These are phyloP conservation scores for Cryptocephalus primarius DNA, from an alignment of 2,888 invertebrate genomes.

Conservation along the genomic window DNA sequence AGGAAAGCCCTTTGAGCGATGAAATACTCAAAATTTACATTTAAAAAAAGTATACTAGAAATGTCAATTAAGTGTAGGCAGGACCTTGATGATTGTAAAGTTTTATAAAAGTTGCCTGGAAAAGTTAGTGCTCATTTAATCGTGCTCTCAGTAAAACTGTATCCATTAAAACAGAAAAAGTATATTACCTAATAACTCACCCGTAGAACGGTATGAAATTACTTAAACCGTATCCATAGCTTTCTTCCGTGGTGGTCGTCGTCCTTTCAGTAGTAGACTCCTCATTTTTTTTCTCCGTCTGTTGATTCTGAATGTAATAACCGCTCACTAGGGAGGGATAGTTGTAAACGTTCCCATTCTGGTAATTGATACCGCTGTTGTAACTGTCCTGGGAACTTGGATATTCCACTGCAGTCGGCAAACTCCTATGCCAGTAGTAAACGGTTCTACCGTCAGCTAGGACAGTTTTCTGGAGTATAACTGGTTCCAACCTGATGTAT, in stretches of 20 bases:
- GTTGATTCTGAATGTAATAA: not conserved
- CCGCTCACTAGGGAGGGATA: not conserved
- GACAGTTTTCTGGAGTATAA: conserved; percentile 33
- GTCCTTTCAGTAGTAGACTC: conserved; percentile 10
- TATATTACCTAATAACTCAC: not conserved
- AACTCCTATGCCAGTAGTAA: conserved; percentile 31
- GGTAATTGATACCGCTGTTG: not conserved
- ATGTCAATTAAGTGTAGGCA: too few species aligned
- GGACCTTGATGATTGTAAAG: too few species aligned
- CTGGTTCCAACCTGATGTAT: conserved; percentile 33
- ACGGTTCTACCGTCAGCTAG: conserved; percentile 30
- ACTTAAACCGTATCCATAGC: conserved; percentile 11
- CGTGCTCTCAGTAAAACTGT: too few species aligned
- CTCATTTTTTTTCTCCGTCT: not conserved
- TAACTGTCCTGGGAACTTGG: not conserved
- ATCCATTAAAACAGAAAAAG: not conserved
- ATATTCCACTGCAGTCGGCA: conserved; percentile 23
- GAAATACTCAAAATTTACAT: too few species aligned
- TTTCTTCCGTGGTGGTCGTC: conserved; percentile 11
- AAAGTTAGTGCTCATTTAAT: too few species aligned
- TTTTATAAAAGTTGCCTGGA: too few species aligned
- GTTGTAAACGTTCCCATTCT: conserved; percentile 1
- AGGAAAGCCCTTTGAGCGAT: too few species aligned
- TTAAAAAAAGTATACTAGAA: too few species aligned
- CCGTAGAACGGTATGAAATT: conserved; percentile 14